phyloP scores from a whole-genome alignment of 2,888 invertebrate species.

The Erpobdella octoculata region DNA sequence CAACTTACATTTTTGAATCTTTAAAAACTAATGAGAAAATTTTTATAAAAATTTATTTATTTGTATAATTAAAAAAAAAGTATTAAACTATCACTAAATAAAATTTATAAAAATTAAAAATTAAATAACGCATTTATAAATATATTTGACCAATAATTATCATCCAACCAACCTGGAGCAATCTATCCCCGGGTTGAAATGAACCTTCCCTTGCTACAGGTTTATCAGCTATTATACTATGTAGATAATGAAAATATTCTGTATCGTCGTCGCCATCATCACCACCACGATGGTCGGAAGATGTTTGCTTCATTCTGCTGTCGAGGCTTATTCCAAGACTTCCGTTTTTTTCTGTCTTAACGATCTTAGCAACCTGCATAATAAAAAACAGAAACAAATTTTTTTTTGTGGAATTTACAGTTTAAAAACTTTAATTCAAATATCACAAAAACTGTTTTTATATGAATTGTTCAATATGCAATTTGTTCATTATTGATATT shows the following conservation, averaged over 20 bases:
- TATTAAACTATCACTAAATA: not conserved
- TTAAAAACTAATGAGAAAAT: too few species aligned
- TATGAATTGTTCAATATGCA: not conserved
- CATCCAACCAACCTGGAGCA: slow-evolving; percentile 77
- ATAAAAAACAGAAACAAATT: not conserved
- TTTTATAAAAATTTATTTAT: too few species aligned
- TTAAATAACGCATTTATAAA: too few species aligned
- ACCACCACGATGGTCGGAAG: not conserved
- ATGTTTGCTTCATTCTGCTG: slow-evolving; percentile 10
- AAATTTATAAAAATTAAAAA: not conserved
- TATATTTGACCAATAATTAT: too few species aligned
- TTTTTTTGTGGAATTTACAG: too few species aligned
- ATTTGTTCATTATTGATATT: too few species aligned
- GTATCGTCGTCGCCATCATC: not conserved
- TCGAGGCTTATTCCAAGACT: slow-evolving; percentile 92
- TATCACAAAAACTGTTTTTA: not conserved
- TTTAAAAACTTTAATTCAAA: too few species aligned
- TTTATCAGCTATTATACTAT: slow-evolving; percentile 91
- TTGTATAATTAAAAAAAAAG: not conserved
- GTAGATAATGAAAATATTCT: slow-evolving; percentile 81
- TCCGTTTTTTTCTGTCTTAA: slow-evolving; percentile 78
- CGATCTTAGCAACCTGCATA: slow-evolving; percentile 64
- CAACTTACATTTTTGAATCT: not conserved
- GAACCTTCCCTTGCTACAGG: slow-evolving; percentile 86
- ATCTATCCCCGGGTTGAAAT: slow-evolving; percentile 85